Evolutionary conservation across 2,113 vertebrate species (phyloP), one percentile per base, ranked within the genome.

Genomic region (Plectropomus leopardus): DNA sequence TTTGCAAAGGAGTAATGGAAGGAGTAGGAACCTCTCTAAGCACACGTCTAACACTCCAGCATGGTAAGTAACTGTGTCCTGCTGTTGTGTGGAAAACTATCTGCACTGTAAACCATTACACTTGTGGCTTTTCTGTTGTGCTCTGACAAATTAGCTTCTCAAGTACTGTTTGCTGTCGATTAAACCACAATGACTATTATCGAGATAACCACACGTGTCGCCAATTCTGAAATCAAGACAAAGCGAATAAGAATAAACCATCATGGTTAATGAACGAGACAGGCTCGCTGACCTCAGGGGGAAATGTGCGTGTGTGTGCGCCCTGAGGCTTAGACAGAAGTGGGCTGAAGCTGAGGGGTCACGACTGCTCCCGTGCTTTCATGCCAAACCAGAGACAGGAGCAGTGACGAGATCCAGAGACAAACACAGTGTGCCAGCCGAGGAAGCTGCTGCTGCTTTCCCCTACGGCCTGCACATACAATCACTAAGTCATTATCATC

Each of bases 401-500:
- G 67, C 21, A 0, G n/a, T 54, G 90, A 80, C 71, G 61, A 78
- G 71, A 87, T 76, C 80, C 84, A 88, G 87, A 86, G 77, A 86
- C 70, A n/a, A 66, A 34, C 1, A 8, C 24, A 42, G 1, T 1
- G 58, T 72, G 66, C 68, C 73, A 82, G 58, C 47, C n/a, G n/a
- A 79, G 67, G 81, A 69, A 42, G 60, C 64, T 48, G 13, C 67
- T 63, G 67, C 83, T 69, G 4, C 74, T 68, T 68, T 72, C 42
- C 72, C 69, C 50, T 60, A 7, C 72, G 0, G 60, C 73, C 55
- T 30, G 30, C 6, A 2, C 80, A 64, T 54, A 84, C 82, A 80
- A 36, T 75, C 61, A 61, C 60, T 60, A 85, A 85, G 78, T 64
- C 86, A 82, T 89, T 86, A 90, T 78, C 72, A 74, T 87, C 63